Evolutionary conservation across 2,113 vertebrate species (phyloP), one percentile per base, ranked within the genome.

Genomic region (Tenebrosternarchus preto): DNA sequence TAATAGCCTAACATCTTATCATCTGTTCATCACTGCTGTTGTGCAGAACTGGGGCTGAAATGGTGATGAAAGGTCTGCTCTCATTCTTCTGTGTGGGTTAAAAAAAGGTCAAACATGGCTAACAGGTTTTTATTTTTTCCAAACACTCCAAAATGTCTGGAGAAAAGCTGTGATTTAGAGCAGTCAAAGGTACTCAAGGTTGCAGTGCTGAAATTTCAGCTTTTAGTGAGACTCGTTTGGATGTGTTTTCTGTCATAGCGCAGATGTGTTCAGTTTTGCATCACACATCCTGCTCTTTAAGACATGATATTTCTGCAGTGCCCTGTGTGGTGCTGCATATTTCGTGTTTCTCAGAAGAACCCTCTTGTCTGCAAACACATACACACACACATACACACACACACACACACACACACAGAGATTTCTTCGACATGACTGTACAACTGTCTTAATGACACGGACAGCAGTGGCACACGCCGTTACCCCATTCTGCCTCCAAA

Each of bases 401-500:
- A 63, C 60, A 56, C 67, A 80, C 53, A 7, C 43, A 63, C 60
- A 56, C 67, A 80, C 60, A 55, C 57, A 31, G 75, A 24, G 25
- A n/a, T n/a, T 69, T 70, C 70, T 70, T 33, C 22, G 68, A 50
- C 33, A 76, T 4, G 25, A 82, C 67, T 67, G 59, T 71, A 78
- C 70, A 39, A 31, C 69, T 8, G 74, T 78, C 39, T 79, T 81
- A 82, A 84, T 84, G 76, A 84, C 53, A 53, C 76, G 66, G 76
- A 60, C 53, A 29, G 39, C 66, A 33, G 78, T 69, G 68, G 60
- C 83, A 70, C 76, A 60, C 79, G 55, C 50, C 9, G 36, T 76
- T 79, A 80, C 76, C 83, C 83, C 73, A 63, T 57, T 74, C 56
- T 75, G 67, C 72, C 80, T 39, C 76, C 25, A 67, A 82, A 82